Evolutionary conservation across 2,888 invertebrate genomes (phyloP), one percentile per base, ranked within the genome.

Genomic region (Onthophagus sagittarius): DNA sequence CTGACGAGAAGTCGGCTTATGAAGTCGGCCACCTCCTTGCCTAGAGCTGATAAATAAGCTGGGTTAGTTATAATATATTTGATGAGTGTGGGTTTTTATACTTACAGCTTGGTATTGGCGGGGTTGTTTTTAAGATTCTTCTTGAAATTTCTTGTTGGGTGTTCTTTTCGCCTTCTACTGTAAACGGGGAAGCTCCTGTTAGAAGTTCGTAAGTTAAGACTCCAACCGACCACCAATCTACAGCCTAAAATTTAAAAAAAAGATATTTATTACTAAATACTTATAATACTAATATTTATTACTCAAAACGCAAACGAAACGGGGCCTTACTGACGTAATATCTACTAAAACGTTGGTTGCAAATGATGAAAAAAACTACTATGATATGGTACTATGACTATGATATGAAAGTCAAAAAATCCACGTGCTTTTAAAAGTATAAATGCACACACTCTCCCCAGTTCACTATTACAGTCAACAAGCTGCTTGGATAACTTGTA

Each of bases 161-260:
- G 85, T 98, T 98, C 83, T 91, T 92, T 84, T 96, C 96, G 23
- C 97, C 97, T 80, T 98, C 96, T 0, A 97, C 95, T 6, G 98
- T 97, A 86, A 99, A 99, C 1, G 99, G 99, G 0, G 98, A 98
- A 5, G 97, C 97, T 71, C 99, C 98, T 0, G 98, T 98, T 72
- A 99, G 87, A 64, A 99, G 90, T 86, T 99, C 98, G 88, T 98
- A 99, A 0, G 97, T 96, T 67, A 99, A 87, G 0, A 99, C 98
- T 5, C 98, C 98, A 5, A 98, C 94, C 33, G 97, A 97, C 99
- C 99, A 99, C 98, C 98, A 99, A 87, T 99, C 99, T 5, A 98
- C 98, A 70, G 97, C 95, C 93, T 96, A 88, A 31, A 84, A 84
- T 9, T 81, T 82, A 86, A 85, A 78, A 77, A 74, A 62, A 73